Conservation (phyloP, 2,113 vertebrate species). For the Muscicapa adusta region DNA sequence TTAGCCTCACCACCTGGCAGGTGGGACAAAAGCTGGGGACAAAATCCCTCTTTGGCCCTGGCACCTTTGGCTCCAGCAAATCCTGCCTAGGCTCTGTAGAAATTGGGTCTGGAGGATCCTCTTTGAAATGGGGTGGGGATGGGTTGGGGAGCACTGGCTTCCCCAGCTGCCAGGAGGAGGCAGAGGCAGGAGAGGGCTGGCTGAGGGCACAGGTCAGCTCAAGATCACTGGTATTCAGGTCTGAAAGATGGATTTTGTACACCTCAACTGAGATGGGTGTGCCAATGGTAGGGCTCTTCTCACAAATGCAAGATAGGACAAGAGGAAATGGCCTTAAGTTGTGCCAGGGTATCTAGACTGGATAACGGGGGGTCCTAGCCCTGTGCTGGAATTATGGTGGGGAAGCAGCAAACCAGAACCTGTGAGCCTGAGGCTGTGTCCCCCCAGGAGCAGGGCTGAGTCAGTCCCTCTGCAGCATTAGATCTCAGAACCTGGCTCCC, state of each 20-base stretch:
- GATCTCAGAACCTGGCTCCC: not conserved
- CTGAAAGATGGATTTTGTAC: not conserved
- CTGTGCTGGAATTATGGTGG: fast-evolving
- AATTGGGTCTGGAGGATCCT: not conserved
- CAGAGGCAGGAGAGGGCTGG: not conserved
- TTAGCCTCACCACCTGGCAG: fast-evolving
- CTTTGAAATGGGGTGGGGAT: no score
- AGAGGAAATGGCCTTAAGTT: not conserved
- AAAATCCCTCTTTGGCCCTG: not conserved
- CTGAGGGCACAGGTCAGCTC: no score
- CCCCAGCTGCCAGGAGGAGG: not conserved
- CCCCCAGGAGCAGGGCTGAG: fast-evolving
- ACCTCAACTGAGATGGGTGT: not conserved
- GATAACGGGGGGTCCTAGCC: not conserved
- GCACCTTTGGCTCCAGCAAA: not conserved
- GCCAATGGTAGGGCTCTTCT: not conserved
- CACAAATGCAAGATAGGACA: no score
- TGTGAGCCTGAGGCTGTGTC: fast-evolving
- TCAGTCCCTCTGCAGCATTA: not conserved
- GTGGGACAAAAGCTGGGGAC: not conserved
- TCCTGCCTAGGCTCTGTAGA: fast-evolving
- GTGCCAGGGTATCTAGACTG: not conserved
- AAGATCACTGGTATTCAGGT: not conserved
- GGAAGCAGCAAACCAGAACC: not conserved
- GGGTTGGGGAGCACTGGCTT: not conserved